A percentile compares a stretch with the other conserved stretches of the same genome.
Evolutionary conservation across 2,797 vertebrate genomes (phyloP).

Genomic region (Avahi laniger): DNA sequence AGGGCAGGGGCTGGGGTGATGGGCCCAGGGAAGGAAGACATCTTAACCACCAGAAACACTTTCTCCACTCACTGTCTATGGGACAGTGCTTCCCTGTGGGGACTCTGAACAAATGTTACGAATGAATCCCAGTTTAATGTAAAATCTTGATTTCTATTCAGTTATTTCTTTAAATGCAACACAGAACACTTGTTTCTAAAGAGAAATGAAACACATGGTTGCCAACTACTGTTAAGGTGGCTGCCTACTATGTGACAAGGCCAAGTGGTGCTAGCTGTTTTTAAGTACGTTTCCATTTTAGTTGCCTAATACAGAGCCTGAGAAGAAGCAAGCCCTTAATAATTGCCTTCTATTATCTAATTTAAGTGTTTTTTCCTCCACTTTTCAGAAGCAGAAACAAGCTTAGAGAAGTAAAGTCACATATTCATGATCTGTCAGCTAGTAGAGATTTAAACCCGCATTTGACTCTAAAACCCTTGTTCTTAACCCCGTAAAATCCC

Average conservation of each 20-base stretch:
- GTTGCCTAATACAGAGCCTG: neutral
- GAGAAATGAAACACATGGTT: neutral
- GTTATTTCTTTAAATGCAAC: neutral
- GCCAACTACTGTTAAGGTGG: neutral
- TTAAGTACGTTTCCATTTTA: neutral
- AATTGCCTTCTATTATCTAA: neutral
- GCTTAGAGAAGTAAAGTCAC: neutral
- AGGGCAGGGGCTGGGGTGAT: neutral
- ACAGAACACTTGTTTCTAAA: neutral
- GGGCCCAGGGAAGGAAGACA: neutral
- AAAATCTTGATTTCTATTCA: neutral
- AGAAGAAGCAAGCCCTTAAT: neutral
- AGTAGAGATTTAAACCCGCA: neutral
- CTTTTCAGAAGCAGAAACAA: neutral
- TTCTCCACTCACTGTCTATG: neutral
- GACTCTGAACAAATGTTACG: neutral
- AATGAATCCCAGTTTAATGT: neutral
- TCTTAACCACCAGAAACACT: neutral
- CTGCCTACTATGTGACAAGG: neutral
- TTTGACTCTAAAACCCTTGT: neutral
- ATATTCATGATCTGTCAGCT: neutral
- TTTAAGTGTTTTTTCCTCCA: neutral
- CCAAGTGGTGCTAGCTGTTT: neutral
- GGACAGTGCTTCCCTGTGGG: neutral
- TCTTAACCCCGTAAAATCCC: neutral